phyloP scores from a whole-genome alignment of 1,140 invertebrate species.

The Lordiphosa mommai region DNA sequence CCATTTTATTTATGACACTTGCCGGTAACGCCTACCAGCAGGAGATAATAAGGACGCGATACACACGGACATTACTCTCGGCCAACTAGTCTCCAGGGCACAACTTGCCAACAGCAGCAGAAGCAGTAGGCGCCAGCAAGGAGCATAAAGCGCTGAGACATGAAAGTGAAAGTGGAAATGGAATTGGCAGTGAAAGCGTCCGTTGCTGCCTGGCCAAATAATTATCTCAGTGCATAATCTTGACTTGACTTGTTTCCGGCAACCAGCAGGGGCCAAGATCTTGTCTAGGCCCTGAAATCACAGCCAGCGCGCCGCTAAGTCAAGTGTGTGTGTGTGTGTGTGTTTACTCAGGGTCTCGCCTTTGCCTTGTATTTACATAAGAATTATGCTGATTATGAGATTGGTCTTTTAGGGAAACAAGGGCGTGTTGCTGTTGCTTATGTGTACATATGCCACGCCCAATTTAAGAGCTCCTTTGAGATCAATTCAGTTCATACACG shows the following conservation, averaged over 20 bases:
- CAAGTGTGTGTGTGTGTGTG: slow-evolving; percentile 8
- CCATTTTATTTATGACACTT: slow-evolving; percentile 77
- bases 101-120: slow-evolving; percentile 65
- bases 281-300: slow-evolving; percentile 47
- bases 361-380: slow-evolving; percentile 49
- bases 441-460: slow-evolving; percentile 31
- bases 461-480: slow-evolving; percentile 32
- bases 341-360: slow-evolving; percentile 1
- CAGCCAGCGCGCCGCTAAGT: slow-evolving; percentile 19
- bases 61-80: slow-evolving; percentile 46
- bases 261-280: slow-evolving; percentile 29
- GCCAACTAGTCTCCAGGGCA: slow-evolving; percentile 69
- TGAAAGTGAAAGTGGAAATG: slow-evolving; percentile 40
- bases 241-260: slow-evolving; percentile 26
- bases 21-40: slow-evolving; percentile 63
- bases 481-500: slow-evolving; percentile 16
- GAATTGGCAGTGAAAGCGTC: slow-evolving; percentile 11
- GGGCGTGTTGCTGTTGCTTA: slow-evolving; percentile 18
- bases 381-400: slow-evolving; percentile 75
- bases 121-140: slow-evolving; percentile 22
- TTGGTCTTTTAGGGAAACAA: slow-evolving; percentile 35
- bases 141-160: slow-evolving; percentile 65
- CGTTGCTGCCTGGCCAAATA: slow-evolving; percentile 46
- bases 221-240: slow-evolving; percentile 71
- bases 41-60: slow-evolving; percentile 61